Evolutionary conservation across 37 sponge, comb jelly and placozoan genomes (phyloP), one percentile per base, ranked within the genome.

Genomic region (Theonella swinhoei): DNA sequence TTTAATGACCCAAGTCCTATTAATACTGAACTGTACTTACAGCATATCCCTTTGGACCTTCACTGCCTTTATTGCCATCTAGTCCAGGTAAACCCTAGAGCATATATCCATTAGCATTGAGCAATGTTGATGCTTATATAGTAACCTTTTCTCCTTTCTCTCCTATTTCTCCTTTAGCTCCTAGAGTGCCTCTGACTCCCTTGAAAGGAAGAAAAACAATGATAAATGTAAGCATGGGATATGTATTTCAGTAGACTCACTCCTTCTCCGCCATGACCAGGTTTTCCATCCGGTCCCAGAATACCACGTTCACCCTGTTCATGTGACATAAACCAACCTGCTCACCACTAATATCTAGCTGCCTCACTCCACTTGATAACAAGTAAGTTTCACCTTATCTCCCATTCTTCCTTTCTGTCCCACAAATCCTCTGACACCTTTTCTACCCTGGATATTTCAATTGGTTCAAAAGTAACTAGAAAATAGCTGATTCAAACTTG

Each of bases 361-460:
- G n/a, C n/a, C n/a, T n/a, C n/a, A n/a, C n/a, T n/a, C n/a, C n/a
- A n/a, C n/a, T n/a, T n/a, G n/a, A n/a, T n/a, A n/a, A n/a, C n/a
- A n/a, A n/a, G n/a, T n/a, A n/a, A n/a, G n/a, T n/a, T 73, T 73
- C 40, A 82, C 82, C 62, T 1, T 32, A 3, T 22, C 28, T 30
- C 72, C 82, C 62, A 32, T 67, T 35, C 68, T 47, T 43, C 81
- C 81, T 39, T 80, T 80, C 4, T 34, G 70, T 58, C 81, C 81
- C 25, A 37, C 70, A 23, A 47, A 32, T 29, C 81, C 81, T 33
- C 32, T 43, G 20, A 28, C 68, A 9, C 81, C 81, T 17, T 60
- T 47, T 9, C 4, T 3, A 35, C 78, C 78, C 78, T 78, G 40
- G 4, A 47, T n/a, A n/a, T n/a, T n/a, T n/a, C n/a, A n/a, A n/a